Percentiles rank a stretch among this genome's conserved stretches.
These are phyloP conservation scores for Drosophila punjabiensis DNA, from an alignment of 1,140 invertebrate genomes.

Conservation along the genomic window DNA sequence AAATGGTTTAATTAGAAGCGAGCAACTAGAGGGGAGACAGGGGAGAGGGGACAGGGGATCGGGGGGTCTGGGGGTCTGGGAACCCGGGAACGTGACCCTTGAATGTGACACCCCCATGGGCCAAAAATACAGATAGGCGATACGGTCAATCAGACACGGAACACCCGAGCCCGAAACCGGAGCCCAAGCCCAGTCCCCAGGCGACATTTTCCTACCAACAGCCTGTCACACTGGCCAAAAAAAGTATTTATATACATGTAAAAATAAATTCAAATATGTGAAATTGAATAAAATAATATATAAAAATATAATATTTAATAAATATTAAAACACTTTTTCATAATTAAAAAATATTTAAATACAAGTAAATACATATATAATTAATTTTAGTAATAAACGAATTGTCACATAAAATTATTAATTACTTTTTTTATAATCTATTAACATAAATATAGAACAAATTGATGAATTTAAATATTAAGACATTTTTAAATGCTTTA, in stretches of 20 bases:
- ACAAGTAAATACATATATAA: no score
- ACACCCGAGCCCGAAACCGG: slow-evolving; percentile 27
- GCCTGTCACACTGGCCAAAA: neutral
- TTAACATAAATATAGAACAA: no score
- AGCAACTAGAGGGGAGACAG: neutral
- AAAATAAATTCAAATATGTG: neutral
- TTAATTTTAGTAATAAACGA: no score
- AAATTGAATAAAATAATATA: neutral
- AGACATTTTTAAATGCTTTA: no score
- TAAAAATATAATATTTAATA: neutral
- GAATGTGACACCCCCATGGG: slow-evolving; percentile 33
- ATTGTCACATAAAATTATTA: no score
- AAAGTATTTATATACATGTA: neutral
- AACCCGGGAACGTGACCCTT: slow-evolving; percentile 28
- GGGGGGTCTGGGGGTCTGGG: no score
- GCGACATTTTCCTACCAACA: neutral
- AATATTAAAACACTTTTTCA: no score
- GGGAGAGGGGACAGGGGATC: neutral
- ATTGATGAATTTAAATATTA: no score
- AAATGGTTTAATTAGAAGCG: slow-evolving; percentile 71
- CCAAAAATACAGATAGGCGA: slow-evolving; percentile 29
- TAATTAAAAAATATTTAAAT: no score
- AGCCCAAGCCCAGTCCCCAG: slow-evolving; percentile 23
- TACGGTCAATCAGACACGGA: slow-evolving; percentile 56
- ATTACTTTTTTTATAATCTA: no score